Base-by-base conservation (phyloP, 2,113 vertebrate species). In the Syngnathus scovelli region DNA sequence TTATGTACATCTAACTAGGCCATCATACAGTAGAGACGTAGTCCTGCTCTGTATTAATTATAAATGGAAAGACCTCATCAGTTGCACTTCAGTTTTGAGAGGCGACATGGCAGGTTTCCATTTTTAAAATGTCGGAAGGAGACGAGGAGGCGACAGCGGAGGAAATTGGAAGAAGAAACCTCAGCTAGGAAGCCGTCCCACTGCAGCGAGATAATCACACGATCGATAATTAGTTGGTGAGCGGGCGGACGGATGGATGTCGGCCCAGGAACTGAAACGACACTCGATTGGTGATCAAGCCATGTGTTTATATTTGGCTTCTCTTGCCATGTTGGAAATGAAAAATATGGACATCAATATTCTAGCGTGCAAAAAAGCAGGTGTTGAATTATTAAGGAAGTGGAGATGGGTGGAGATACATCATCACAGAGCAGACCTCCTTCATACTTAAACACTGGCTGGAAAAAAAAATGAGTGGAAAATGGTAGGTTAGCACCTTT, bases 311-410 rank as follows among this genome's bases (percentile, higher is more conserved):
- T 58, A 16, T 33, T 36, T 15, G 13, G 13, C 27, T n/a, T 41
- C 21, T 44, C 61, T 44, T 27, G 41, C 21, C 12, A 44, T 15
- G 61, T 39, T 21, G 16, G 58, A 67, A 74, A 82, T 70, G 3
- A 74, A 56, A 77, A 86, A 85, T 76, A 74, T 78, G 63, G 48
- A 61, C 67, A 69, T 82, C 18, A 77, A 86, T 83, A 84, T 77
- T 85, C 76, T 10, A 82, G 69, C 74, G 46, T 59, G 55, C 58
- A 58, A 61, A 75, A 10, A 56, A 69, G 61, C 13, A 49, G 51
- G 67, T 7, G 21, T 1, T 66, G 48, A 66, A 66, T 66, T 66
- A 66, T 66, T 66, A 38, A 66, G 44, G 62, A 18, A 44, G 62
- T 19, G 11, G 36, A 67, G 19, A 74, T 46, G 64, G 23, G 72